phyloP scores from a whole-genome alignment of 2,797 vertebrate genomes.

The Clarias pachynema region DNA sequence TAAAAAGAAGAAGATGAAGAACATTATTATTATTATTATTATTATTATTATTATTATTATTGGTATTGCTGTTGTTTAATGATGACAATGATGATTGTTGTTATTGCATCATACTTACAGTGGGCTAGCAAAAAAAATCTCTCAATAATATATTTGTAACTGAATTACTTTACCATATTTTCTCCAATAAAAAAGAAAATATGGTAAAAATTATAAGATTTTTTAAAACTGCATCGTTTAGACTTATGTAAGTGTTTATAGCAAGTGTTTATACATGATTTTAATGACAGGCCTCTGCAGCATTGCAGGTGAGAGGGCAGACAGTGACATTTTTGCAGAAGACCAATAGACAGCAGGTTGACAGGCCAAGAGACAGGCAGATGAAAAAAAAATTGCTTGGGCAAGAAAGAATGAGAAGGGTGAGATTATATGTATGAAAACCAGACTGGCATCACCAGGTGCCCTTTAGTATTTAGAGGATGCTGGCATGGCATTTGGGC shows the following conservation, averaged over 20 bases:
- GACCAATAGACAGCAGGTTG: slow-evolving; percentile 52
- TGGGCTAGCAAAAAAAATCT: background rate
- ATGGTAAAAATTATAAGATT: background rate
- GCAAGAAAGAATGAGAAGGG: slow-evolving; percentile 46
- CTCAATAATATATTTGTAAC: background rate
- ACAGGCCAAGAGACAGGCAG: slow-evolving; percentile 47
- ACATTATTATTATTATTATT: background rate
- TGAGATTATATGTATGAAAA: slow-evolving; percentile 55
- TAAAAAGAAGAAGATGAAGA: background rate
- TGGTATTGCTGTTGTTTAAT: background rate
- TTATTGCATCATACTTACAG: background rate
- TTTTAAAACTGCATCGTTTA: background rate
- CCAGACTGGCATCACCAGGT: slow-evolving; percentile 57
- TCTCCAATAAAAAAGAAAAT: background rate
- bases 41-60: background rate
- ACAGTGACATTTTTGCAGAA: slow-evolving; percentile 54
- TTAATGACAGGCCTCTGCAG: slow-evolving; percentile 39
- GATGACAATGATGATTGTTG: too few species aligned
- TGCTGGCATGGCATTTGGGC: slow-evolving; percentile 78
- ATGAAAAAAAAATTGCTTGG: slow-evolving; percentile 41
- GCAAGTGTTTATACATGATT: background rate
- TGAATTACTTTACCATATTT: background rate
- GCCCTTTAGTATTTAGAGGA: slow-evolving; percentile 75
- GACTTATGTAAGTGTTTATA: background rate
- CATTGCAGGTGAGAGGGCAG: slow-evolving; percentile 34